Base-by-base conservation (phyloP, 30 jellyfish, hydroid and myxozoan genomes). In the Aurelia sp. region DNA sequence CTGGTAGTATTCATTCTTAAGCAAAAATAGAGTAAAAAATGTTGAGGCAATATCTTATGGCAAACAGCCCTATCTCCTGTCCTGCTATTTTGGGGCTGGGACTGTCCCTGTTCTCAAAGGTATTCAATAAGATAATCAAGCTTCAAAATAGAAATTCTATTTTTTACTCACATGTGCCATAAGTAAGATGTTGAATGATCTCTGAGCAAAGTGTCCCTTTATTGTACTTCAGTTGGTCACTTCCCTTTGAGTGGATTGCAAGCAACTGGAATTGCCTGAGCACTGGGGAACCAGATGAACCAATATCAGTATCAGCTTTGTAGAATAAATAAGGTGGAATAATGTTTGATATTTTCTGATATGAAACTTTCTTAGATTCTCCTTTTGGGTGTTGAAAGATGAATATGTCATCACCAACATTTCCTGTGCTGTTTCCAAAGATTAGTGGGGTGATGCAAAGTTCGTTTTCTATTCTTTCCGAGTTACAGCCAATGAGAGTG, bases 281-380 rank as follows among this genome's bases (percentile, higher is more conserved):
- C 15, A 94, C 99, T 0, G 96, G 98, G 23, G 97, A 86, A 2
- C 99, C 99, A 20, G 99, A 94, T 18, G 99, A 94, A 9, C 99
- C 99, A 13, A 78, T 76, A 63, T 94, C 99, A 0, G 99, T 94
- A 63, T 94, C 99, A 13, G 99, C 99, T 23, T 85, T 86, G 78
- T 94, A 94, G 72, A 66, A 94, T 23, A 94, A 74, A 81, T 66
- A 94, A 31, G 97, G 99, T 62, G 78, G 92, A 1, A 47, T 58
- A 3, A 94, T 62, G 7, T 61, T 73, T 37, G 96, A 66, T 22
- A 94, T 90, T 71, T 89, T 89, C 64, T 94, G 89, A 80, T 94
- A 89, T 30, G 98, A 90, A 30, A 94, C 83, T 66, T 81, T 72
- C 68, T 94, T 94, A 0, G 99, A 52, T 35, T 74, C 90, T 4